Conservation (phyloP, 2,113 vertebrate genomes). For the Chloropsis cyanopogon region DNA sequence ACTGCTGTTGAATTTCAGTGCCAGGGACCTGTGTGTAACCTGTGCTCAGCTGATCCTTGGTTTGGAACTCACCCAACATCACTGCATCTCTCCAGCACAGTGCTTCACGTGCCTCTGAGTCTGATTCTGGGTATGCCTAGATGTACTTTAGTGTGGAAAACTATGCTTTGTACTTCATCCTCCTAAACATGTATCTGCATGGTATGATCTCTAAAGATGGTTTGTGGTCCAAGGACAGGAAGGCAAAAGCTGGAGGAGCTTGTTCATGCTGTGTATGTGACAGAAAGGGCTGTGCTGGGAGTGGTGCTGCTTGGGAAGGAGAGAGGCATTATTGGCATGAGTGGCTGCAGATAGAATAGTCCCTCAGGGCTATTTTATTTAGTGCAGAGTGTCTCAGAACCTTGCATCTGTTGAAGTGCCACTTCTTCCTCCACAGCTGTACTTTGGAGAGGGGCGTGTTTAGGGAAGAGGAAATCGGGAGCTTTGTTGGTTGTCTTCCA, state of each 20-base stretch:
- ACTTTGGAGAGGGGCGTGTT: neutral
- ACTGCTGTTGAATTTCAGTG: neutral
- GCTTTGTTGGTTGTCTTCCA: neutral
- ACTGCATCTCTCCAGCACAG: neutral
- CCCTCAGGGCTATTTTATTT: neutral
- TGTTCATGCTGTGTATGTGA: neutral
- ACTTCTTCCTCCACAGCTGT: neutral
- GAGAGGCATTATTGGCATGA: neutral
- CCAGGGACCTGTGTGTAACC: neutral
- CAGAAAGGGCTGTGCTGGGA: neutral
- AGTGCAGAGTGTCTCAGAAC: neutral
- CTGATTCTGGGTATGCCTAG: neutral
- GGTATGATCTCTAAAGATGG: neutral
- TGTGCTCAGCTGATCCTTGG: neutral
- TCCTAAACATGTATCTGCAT: neutral
- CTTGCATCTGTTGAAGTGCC: neutral
- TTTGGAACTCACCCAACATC: neutral
- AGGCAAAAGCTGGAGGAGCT: neutral
- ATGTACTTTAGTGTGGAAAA: neutral
- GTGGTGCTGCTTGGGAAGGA: neutral
- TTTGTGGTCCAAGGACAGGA: neutral
- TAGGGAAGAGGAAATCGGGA: neutral
- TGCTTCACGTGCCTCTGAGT: neutral
- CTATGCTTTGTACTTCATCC: neutral
- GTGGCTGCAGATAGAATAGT: neutral